phyloP scores from a whole-genome alignment of 2,113 vertebrate genomes.

The Oncorhynchus keta region DNA sequence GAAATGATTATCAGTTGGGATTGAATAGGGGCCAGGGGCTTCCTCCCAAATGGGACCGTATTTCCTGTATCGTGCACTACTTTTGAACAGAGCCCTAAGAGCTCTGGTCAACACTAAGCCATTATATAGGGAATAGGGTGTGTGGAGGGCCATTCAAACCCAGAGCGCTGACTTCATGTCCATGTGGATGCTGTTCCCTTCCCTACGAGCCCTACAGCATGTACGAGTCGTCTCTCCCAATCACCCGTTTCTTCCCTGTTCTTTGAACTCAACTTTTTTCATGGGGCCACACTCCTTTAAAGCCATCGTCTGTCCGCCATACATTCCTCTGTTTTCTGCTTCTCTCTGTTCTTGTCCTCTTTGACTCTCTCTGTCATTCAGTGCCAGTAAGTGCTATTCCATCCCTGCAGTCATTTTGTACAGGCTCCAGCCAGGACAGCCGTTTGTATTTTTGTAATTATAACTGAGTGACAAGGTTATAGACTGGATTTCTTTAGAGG shows the following conservation, averaged over 20 bases:
- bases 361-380: not conserved
- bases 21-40: too few species aligned
- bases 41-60: not conserved
- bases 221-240: not conserved
- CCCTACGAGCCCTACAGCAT: not conserved
- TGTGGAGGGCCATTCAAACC: not conserved
- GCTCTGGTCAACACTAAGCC: too few species aligned
- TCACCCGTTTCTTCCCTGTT: not conserved
- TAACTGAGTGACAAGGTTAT: constrained; percentile 52
- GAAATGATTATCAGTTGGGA: too few species aligned
- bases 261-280: not conserved
- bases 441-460: constrained; percentile 64
- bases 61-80: too few species aligned
- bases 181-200: constrained; percentile 44
- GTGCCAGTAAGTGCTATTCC: constrained; percentile 68
- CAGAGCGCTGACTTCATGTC: constrained; percentile 38
- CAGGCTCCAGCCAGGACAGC: constrained; percentile 49
- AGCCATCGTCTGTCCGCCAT: not conserved
- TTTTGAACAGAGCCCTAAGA: not conserved
- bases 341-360: not conserved
- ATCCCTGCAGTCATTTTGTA: constrained; percentile 34
- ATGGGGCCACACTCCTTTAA: not conserved
- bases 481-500: constrained; percentile 13
- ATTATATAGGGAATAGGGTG: too few species aligned
- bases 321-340: not conserved